A percentile compares a stretch with the other conserved stretches of the same genome.
Conservation (phyloP, 2,797 vertebrate genomes). For the Silurus aristotelis region DNA sequence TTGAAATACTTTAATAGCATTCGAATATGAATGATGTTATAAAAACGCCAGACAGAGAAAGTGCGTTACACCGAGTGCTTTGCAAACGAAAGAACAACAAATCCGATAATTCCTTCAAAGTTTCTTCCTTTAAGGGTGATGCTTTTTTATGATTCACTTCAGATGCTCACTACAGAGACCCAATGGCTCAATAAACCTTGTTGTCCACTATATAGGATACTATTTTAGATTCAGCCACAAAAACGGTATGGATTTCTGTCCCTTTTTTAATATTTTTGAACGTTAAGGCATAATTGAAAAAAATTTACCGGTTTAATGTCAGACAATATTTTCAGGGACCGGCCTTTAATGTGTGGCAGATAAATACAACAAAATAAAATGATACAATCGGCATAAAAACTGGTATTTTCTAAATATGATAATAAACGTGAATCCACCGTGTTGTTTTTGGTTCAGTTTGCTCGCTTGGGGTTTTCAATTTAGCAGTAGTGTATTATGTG, state of each 20-base stretch:
- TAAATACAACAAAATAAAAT: too few species aligned
- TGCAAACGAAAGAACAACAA: not conserved
- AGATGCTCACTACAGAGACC: not conserved
- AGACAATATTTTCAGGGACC: too few species aligned
- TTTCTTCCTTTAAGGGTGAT: too few species aligned
- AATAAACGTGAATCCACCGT: too few species aligned
- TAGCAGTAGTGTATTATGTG: too few species aligned
- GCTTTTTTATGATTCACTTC: not conserved
- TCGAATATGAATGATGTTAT: not conserved
- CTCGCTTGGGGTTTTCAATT: too few species aligned
- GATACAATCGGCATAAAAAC: too few species aligned
- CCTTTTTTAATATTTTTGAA: not conserved
- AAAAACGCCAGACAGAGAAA: not conserved
- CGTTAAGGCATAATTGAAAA: not conserved
- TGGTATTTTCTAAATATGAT: too few species aligned
- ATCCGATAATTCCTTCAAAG: too few species aligned
- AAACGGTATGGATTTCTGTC: not conserved
- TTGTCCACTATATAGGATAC: not conserved
- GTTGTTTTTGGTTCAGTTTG: too few species aligned
- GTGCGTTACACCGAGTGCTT: not conserved
- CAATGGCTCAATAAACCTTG: not conserved
- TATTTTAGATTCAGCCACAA: not conserved
- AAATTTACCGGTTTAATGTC: too few species aligned
- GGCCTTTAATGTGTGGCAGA: too few species aligned
- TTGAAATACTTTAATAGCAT: not conserved